Evolutionary conservation across 2,888 invertebrate genomes (phyloP).

Genomic region (Lamellibrachia satsuma): DNA sequence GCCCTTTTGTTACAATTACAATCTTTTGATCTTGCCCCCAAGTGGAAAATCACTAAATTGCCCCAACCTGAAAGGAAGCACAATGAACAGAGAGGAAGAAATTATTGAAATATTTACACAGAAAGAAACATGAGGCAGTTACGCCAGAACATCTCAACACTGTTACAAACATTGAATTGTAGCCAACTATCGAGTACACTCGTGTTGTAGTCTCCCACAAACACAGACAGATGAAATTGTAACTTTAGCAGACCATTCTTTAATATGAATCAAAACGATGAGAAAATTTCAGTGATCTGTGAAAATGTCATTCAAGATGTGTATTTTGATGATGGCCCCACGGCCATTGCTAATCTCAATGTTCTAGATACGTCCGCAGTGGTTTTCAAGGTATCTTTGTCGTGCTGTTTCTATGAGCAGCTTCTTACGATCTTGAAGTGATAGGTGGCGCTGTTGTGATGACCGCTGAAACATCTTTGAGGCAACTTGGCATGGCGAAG

Average conservation of each 20-base stretch:
- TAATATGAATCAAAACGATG: neutral
- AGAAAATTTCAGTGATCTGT: neutral
- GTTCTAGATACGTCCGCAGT: slow-evolving; percentile 55
- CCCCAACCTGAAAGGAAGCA: neutral
- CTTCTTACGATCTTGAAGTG: slow-evolving; percentile 82
- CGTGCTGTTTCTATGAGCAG: slow-evolving; percentile 82
- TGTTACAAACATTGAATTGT: slow-evolving; percentile 8
- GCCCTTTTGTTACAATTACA: neutral
- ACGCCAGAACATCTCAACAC: neutral
- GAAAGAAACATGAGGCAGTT: neutral
- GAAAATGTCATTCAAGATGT: neutral
- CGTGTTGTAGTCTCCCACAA: neutral
- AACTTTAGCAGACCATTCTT: neutral
- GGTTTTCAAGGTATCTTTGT: slow-evolving; percentile 81
- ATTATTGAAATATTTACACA: slow-evolving; percentile 13
- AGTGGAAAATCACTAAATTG: neutral
- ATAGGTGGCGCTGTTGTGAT: slow-evolving; percentile 73
- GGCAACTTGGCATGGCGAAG: neutral
- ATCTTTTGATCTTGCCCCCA: neutral
- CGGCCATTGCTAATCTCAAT: neutral
- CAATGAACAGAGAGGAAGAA: neutral
- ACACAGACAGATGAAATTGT: neutral
- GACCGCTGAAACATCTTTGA: slow-evolving; percentile 26
- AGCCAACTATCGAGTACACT: neutral
- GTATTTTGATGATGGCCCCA: neutral